Conservation (phyloP, 2,888 invertebrate genomes). For the Flabesymbios commensalis region DNA sequence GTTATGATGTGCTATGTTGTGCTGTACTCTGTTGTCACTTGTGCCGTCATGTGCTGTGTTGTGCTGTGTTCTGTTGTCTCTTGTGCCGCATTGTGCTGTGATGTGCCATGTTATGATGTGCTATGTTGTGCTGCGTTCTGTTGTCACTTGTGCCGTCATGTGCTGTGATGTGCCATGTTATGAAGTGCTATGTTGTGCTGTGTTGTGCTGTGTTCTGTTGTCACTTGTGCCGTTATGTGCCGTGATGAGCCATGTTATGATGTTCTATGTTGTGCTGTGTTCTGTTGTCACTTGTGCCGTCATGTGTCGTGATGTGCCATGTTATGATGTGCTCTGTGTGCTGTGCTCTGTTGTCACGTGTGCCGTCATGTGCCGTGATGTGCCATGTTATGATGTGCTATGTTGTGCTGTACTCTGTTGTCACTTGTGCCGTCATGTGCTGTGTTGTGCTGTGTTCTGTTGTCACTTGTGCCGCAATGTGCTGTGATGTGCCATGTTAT, state of each 20-base stretch:
- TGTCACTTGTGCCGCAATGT: constrained; percentile 5
- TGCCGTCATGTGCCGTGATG: background rate
- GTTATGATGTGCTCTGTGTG: background rate
- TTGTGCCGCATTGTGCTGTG: background rate
- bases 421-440: background rate
- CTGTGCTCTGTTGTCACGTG: constrained; percentile 3
- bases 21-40: too few relatives aligned
- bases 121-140: background rate
- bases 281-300: constrained; percentile 7
- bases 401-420: background rate
- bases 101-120: background rate
- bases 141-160: background rate
- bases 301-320: background rate
- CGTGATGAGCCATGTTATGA: constrained; percentile 3
- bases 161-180: background rate
- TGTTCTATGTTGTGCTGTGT: constrained; percentile 2
- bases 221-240: constrained; percentile 8
- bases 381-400: background rate
- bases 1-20: too few relatives aligned
- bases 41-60: too few relatives aligned
- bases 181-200: background rate
- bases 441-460: constrained; percentile 9
- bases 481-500: background rate
- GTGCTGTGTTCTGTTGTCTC: too few relatives aligned
- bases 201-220: constrained; percentile 7